Percentiles rank a stretch among this genome's conserved stretches.
Evolutionary conservation across 2,888 invertebrate genomes (phyloP).

Genomic region (Leistus spinibarbis): DNA sequence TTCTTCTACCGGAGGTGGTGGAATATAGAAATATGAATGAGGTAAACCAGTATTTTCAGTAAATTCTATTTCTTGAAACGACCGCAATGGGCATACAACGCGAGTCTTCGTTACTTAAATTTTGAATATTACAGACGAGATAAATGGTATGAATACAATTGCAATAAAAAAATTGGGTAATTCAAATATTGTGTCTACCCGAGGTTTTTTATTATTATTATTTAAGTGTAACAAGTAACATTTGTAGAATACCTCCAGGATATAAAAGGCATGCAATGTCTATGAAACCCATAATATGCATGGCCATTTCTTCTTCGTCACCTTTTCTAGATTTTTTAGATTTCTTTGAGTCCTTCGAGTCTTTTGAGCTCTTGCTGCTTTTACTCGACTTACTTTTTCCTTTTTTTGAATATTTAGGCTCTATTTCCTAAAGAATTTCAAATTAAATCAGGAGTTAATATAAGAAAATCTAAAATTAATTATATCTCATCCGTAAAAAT

Average conservation of each 20-base stretch:
- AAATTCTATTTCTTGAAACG: slow-evolving; percentile 51
- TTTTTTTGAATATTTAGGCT: neutral
- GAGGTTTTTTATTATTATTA: neutral
- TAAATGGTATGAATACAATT: too few species aligned
- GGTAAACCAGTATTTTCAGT: slow-evolving; percentile 47
- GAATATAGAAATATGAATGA: slow-evolving; percentile 51
- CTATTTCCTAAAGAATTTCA: neutral
- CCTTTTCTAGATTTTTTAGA: slow-evolving; percentile 2
- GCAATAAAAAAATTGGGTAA: neutral
- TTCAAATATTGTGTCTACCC: neutral
- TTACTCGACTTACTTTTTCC: slow-evolving; percentile 34
- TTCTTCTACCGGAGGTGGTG: slow-evolving; percentile 11
- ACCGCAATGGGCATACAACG: slow-evolving; percentile 49
- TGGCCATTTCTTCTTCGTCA: slow-evolving; percentile 41
- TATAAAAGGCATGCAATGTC: slow-evolving; percentile 53
- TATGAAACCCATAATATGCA: slow-evolving; percentile 53
- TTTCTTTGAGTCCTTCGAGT: slow-evolving; percentile 11
- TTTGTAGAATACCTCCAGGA: slow-evolving; percentile 49
- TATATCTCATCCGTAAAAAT: neutral
- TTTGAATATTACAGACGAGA: neutral
- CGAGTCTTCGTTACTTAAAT: slow-evolving; percentile 49
- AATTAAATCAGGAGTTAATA: too few species aligned
- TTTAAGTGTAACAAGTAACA: neutral
- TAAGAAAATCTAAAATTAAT: too few species aligned
- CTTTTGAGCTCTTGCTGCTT: slow-evolving; percentile 21